Evolutionary conservation across 1,140 invertebrate genomes (phyloP).

Genomic region (Diorhabda elongata): DNA sequence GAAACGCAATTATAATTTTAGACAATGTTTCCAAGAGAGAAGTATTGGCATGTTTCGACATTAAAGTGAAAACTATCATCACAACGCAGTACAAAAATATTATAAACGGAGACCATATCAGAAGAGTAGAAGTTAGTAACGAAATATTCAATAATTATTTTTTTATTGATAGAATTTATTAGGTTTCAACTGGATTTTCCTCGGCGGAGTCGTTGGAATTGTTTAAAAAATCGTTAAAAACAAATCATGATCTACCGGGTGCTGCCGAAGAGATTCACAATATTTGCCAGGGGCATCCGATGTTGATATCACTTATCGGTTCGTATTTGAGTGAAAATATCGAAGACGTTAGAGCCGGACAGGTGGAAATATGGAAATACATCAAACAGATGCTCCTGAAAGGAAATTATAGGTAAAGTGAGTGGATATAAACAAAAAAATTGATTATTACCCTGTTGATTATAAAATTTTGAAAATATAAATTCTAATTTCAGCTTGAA

Average conservation of each 20-base stretch:
- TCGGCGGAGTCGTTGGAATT: slow-evolving; percentile 24
- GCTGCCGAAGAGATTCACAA: slow-evolving; percentile 25
- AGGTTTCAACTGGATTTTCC: slow-evolving; percentile 27
- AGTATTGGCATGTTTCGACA: slow-evolving; percentile 24
- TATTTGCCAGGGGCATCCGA: slow-evolving; percentile 27
- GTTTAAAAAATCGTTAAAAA: slow-evolving; percentile 26
- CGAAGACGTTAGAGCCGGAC: slow-evolving; percentile 3
- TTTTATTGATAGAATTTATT: too few species aligned
- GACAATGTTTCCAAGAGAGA: slow-evolving; percentile 25
- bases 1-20: slow-evolving; percentile 23
- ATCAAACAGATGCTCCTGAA: slow-evolving; percentile 17
- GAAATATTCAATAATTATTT: background rate
- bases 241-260: slow-evolving; percentile 17
- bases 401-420: slow-evolving; percentile 19
- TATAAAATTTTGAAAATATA: background rate
- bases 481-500: slow-evolving; percentile 12
- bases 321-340: slow-evolving; percentile 25
- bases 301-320: slow-evolving; percentile 26
- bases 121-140: slow-evolving; percentile 17
- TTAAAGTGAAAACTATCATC: slow-evolving; percentile 24
- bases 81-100: slow-evolving; percentile 30
- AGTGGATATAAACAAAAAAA: slow-evolving; percentile 4
- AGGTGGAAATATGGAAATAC: slow-evolving; percentile 21
- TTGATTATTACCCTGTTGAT: background rate
- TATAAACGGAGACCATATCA: slow-evolving; percentile 6